Base-by-base conservation (phyloP, 2,113 vertebrate genomes). In the Miniopterus natalensis region DNA sequence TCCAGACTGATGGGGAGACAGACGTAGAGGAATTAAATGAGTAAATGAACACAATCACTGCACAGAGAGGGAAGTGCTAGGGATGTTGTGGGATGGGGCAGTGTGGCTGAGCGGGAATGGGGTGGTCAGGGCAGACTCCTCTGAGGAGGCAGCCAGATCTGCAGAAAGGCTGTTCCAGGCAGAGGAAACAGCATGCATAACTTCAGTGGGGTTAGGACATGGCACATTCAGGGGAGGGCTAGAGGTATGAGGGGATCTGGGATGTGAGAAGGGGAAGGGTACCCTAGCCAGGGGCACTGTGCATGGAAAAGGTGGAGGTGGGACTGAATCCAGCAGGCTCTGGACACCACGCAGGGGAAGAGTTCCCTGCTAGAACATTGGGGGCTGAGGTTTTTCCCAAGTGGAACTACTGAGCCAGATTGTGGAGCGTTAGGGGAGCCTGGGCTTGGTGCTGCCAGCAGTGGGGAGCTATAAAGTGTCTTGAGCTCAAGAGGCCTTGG, bases 11-110 rank as follows among this genome's bases (percentile, higher is more conserved):
- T 6, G 2, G 57, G 66, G 65, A 84, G 61, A 21, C 27, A 57
- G 75, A 42, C 36, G 3, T 0, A 17, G 2, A 18, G 87, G 6
- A 2, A 20, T 27, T 11, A 4, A 40, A 53, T 3, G 49, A 75
- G 63, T 61, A 70, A 20, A 53, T 21, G 59, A 36, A 27, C 20
- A 4, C 5, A 36, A 8, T 18, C 20, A 2, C 74, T 63, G 51
- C 15, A 31, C 40, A 12, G 21, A 47, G 78, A 27, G 8, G 47
- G 20, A 8, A 4, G 71, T 4, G 18, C 57, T 7, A 7, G 6
- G 53, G n/a, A n/a, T 25, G 36, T 23, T 0, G 15, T 0, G 8
- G 71, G 20, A 6, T 6, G 18, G 80, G 53, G 27, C 1, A 0
- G 18, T 8, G 2, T 5, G 53, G 20, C 29, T 4, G 3, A 6